These are phyloP conservation scores for Axea sp. DNA, from an alignment of 2,888 invertebrate genomes.

Conservation along the genomic window DNA sequence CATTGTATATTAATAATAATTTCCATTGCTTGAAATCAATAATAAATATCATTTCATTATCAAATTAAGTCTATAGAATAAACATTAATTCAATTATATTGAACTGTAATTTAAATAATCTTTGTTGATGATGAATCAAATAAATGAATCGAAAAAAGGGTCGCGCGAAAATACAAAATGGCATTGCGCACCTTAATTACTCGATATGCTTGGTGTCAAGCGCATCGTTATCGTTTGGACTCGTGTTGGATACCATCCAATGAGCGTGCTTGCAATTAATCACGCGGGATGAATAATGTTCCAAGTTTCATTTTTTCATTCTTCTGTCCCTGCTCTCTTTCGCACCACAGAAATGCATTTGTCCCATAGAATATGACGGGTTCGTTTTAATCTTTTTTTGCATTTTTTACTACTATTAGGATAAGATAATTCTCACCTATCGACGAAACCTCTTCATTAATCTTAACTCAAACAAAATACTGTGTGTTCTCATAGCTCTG, in stretches of 20 bases:
- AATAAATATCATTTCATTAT: too few species aligned
- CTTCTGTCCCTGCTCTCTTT: constrained; percentile 2
- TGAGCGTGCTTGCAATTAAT: constrained; percentile 59
- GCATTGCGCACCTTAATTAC: constrained; percentile 55
- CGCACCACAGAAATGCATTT: constrained; percentile 30
- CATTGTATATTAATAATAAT: too few species aligned
- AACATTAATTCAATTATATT: too few species aligned
- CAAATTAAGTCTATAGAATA: too few species aligned
- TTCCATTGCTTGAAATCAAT: too few species aligned
- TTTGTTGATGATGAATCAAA: constrained; percentile 35
- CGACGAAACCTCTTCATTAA: constrained; percentile 29
- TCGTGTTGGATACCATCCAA: constrained; percentile 58
- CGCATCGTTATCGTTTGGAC: constrained; percentile 54
- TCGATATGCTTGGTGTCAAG: constrained; percentile 49
- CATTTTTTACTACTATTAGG: constrained; percentile 6
- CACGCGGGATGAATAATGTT: constrained; percentile 56
- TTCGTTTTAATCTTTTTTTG: constrained; percentile 21
- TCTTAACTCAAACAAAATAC: too few species aligned
- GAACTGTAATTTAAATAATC: too few species aligned
- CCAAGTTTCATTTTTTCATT: constrained; percentile 44
- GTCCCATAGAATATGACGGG: constrained; percentile 35
- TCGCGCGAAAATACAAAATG: constrained; percentile 47
- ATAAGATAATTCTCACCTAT: constrained; percentile 42
- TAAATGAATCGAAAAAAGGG: constrained; percentile 29
- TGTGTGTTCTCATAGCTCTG: too few species aligned